Base-by-base conservation (phyloP, 2,113 vertebrate genomes). In the Pelecanus crispus region DNA sequence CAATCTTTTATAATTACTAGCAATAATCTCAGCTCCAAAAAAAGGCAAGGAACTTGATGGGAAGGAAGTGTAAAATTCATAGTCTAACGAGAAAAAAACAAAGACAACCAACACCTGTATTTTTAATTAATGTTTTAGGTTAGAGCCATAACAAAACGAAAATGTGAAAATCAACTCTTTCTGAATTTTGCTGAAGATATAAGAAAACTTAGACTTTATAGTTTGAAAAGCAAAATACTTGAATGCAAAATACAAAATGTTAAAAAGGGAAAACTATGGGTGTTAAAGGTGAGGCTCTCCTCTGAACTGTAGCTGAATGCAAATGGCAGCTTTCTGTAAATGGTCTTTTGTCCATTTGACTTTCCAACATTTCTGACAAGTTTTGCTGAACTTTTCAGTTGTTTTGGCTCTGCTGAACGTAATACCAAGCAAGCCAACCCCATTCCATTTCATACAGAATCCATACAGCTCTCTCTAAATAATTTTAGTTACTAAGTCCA, bases 321-420 rank as follows among this genome's bases (percentile, higher is more conserved):
- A 78, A 81, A 89, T 2, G 6, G 47, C 26, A 75, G 38, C 11
- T 36, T 13, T 72, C 4, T 56, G 22, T 31, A 14, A 53, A 19
- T 0, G 1, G 17, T 29, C 34, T 40, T 70, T 63, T 36, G 14
- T 20, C 38, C 0, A 0, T 62, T 42, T 65, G 44, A 83, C 53
- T 78, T 89, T 13, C 42, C 77, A 81, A 40, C 5, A n/a, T 13
- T 85, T 90, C 31, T 49, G 70, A 93, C 12, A 32, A 81, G 42
- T 63, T 81, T 68, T 70, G 38, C 29, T 17, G 15, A 78, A 59
- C 21, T 53, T 86, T 71, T 72, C 38, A 55, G 26, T 32, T 71
- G 7, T 47, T 87, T n/a, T 74, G 56, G 28, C 24, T 85, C 55
- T 85, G n/a, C 10, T 45, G 14, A 79, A 91, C 77, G 61, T 18